phyloP scores from a whole-genome alignment of 2,797 vertebrate species.

The Cirrhinus molitorella region DNA sequence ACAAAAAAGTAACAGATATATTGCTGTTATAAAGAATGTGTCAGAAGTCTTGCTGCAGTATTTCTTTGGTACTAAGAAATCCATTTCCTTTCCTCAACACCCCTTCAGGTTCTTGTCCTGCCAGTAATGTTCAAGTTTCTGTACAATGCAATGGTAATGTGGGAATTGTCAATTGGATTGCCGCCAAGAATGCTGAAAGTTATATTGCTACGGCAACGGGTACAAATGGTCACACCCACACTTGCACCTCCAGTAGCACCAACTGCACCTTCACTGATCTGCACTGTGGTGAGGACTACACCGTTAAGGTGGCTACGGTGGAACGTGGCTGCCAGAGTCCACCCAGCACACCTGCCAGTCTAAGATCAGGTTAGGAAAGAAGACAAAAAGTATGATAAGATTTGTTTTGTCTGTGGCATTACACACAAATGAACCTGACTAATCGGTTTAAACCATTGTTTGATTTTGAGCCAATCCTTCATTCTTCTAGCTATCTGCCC shows the following conservation, averaged over 20 bases:
- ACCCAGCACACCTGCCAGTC: conserved; percentile 67
- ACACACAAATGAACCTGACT: not conserved
- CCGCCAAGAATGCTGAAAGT: conserved; percentile 63
- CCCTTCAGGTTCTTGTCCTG: conserved; percentile 77
- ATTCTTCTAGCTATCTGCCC: conserved; percentile 76
- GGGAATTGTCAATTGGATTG: conserved; percentile 73
- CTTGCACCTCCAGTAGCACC: conserved; percentile 69
- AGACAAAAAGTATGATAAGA: not conserved
- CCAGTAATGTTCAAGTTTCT: conserved; percentile 64
- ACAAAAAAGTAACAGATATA: too few relatives aligned
- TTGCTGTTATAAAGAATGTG: not conserved
- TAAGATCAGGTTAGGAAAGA: conserved; percentile 73
- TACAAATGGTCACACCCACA: conserved; percentile 49
- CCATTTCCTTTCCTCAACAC: not conserved
- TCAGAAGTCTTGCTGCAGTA: not conserved
- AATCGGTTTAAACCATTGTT: not conserved
- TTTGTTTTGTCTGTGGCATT: not conserved
- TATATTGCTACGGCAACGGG: conserved; percentile 67
- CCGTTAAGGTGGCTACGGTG: conserved; percentile 69
- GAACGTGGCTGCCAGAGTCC: conserved; percentile 76
- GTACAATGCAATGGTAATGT: conserved; percentile 73
- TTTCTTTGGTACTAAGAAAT: not conserved
- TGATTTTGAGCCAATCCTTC: not conserved
- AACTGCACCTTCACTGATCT: conserved; percentile 74
- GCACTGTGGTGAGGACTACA: conserved; percentile 70